Evolutionary conservation across 2,888 invertebrate species (phyloP).

Genomic region (Plebejus anna): DNA sequence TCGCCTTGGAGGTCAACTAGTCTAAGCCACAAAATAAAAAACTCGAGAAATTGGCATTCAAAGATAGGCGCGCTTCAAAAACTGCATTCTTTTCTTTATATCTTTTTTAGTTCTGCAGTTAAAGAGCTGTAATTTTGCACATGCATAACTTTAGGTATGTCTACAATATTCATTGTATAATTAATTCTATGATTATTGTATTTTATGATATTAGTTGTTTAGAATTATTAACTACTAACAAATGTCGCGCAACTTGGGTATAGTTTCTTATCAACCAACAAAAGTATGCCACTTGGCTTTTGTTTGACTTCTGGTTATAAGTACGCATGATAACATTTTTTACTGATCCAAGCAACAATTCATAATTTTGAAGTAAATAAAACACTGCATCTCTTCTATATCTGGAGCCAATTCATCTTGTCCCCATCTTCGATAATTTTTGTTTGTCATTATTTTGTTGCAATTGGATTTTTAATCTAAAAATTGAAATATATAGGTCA

Average conservation of each 20-base stretch:
- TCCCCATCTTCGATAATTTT: background rate
- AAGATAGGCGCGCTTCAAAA: background rate
- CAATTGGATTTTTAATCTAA: background rate
- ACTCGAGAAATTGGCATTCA: background rate
- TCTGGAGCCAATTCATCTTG: slow-evolving; percentile 4
- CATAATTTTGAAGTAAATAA: slow-evolving; percentile 4
- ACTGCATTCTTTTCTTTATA: background rate
- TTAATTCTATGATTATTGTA: background rate
- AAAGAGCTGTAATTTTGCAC: background rate
- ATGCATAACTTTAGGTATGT: slow-evolving; percentile 2
- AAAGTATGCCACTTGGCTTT: slow-evolving; percentile 7
- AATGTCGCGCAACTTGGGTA: slow-evolving; percentile 4
- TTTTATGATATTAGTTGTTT: slow-evolving; percentile 1
- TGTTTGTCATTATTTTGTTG: slow-evolving; percentile 2
- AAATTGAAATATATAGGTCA: background rate
- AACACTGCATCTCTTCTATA: slow-evolving; percentile 3
- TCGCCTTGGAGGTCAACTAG: background rate
- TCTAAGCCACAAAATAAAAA: background rate
- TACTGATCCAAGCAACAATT: slow-evolving; percentile 7
- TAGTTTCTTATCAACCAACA: no score
- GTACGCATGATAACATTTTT: slow-evolving; percentile 1
- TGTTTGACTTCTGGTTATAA: slow-evolving; percentile 7
- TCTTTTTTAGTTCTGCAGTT: background rate
- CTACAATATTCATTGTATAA: background rate
- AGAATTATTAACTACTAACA: slow-evolving; percentile 7